phyloP scores from a whole-genome alignment of 2,113 vertebrate genomes.

The Donacobius atricapilla region DNA sequence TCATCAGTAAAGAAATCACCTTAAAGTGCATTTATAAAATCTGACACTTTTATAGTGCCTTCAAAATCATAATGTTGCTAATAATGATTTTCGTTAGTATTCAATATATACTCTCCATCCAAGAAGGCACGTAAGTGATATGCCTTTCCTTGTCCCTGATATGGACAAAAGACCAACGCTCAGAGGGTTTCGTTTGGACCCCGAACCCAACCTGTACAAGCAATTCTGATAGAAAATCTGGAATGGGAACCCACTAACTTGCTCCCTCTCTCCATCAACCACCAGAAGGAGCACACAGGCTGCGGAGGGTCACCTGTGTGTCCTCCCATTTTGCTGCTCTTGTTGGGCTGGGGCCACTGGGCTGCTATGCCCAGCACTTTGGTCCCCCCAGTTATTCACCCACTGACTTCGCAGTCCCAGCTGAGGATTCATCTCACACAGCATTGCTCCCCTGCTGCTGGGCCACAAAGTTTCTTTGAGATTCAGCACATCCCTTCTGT shows the following conservation, averaged over 20 bases:
- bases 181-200: neutral
- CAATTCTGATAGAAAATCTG: neutral
- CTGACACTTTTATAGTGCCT: neutral
- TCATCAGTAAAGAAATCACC: neutral
- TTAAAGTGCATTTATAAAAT: neutral
- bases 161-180: fast-evolving
- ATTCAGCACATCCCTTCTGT: neutral
- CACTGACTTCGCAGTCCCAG: neutral
- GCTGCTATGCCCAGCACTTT: neutral
- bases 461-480: neutral
- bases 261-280: neutral
- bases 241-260: neutral
- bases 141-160: neutral
- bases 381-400: neutral
- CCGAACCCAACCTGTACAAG: neutral
- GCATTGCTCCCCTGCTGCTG: neutral
- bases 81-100: neutral
- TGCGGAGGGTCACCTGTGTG: fast-evolving
- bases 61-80: neutral
- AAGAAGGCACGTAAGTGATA: neutral
- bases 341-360: neutral
- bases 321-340: neutral
- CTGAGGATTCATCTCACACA: neutral
- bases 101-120: neutral
- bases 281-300: neutral